phyloP scores from a whole-genome alignment of 1,140 invertebrate species.

The Proctacanthus coquilletti region DNA sequence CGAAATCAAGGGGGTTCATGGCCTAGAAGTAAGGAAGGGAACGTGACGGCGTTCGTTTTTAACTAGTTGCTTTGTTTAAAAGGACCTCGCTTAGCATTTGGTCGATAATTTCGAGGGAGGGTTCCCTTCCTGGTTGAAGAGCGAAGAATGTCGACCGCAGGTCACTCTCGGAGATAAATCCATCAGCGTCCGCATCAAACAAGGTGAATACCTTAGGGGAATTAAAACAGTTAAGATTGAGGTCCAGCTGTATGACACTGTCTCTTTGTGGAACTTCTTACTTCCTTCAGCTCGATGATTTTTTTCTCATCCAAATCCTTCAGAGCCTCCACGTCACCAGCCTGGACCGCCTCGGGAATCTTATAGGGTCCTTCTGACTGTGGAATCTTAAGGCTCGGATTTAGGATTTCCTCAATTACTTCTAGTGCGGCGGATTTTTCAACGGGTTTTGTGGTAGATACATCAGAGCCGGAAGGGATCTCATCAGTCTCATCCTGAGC shows the following conservation, averaged over 20 bases:
- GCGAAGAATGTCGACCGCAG: conserved; percentile 38
- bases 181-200: conserved; percentile 42
- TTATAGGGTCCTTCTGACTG: conserved; percentile 30
- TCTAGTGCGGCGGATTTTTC: conserved; percentile 25
- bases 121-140: conserved; percentile 35
- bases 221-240: conserved; percentile 1
- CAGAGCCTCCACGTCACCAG: conserved; percentile 29
- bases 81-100: conserved; percentile 43
- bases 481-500: neutral
- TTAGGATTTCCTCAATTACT: conserved; percentile 31
- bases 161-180: conserved; percentile 39
- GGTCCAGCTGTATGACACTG: neutral
- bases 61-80: too few species aligned
- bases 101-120: conserved; percentile 35
- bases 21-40: conserved; percentile 23
- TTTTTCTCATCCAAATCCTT: conserved; percentile 38
- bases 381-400: conserved; percentile 26
- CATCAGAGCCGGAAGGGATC: too few species aligned
- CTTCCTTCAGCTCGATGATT: conserved; percentile 38
- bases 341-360: conserved; percentile 36
- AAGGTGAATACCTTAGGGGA: conserved; percentile 36
- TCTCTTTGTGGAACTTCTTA: conserved; percentile 13
- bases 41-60: too few species aligned
- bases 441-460: too few species aligned
- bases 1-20: conserved; percentile 39